Evolutionary conservation across 2,888 invertebrate species (phyloP), one percentile per base, ranked within the genome.

Genomic region (Rhaphigaster nebulosa): DNA sequence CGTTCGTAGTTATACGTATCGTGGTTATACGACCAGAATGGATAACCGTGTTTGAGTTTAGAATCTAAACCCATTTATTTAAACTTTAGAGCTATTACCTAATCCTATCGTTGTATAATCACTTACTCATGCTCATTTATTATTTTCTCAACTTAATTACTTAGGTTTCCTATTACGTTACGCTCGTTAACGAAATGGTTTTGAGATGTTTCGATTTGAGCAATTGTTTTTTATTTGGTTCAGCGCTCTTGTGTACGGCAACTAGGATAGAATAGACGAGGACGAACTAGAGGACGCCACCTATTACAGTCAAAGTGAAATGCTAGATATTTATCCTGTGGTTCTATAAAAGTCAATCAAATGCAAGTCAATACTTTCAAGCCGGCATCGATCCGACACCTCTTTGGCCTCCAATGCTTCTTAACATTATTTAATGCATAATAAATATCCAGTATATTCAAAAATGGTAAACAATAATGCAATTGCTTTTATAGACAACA

Each of bases 91-190:
- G 0, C 38, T 38, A 76, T 76, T 76, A 76, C 70, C 20, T 76
- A 76, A 76, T 38, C 1, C 13, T 29, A 34, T 38, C 0, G 70
- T 76, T 76, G 15, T 76, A 76, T 76, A 76, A 76, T 38, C 38
- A 34, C 70, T 76, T 20, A 76, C 70, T 38, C 70, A 20, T 38
- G 23, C 38, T 76, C 70, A 76, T 76, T 76, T 76, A 76, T 76
- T 23, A 76, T 34, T 23, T 76, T 76, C 23, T 38, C 20, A 76
- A 76, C 38, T 38, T 76, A 34, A 76, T 76, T 38, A 20, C 34
- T 38, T 76, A 38, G 4, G 20, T 76, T 38, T 38, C 23, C 38
- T 38, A 38, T 76, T 38, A 76, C 8, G 70, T 38, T 76, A 38
- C 20, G 8, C 38, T 38, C 8, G 38, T 76, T 76, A 76, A 76